Conservation (phyloP, 2,888 invertebrate genomes). For the Synanthedon tipuliformis region DNA sequence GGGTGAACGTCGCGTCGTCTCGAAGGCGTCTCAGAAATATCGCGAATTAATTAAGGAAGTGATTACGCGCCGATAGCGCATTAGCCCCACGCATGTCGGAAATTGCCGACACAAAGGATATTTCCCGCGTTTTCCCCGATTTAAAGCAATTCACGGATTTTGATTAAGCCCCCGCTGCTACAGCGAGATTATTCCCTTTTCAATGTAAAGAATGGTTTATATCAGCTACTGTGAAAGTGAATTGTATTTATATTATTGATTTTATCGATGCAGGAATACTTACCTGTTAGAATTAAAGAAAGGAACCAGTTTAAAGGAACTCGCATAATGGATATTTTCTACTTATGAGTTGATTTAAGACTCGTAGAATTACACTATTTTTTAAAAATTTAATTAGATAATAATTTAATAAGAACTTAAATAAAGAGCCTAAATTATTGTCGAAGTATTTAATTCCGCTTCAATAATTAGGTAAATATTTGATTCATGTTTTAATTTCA, state of each 20-base stretch:
- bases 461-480: no score
- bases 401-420: no score
- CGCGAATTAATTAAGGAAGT: conserved; percentile 69
- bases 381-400: no score
- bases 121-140: conserved; percentile 70
- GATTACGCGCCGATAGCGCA: conserved; percentile 66
- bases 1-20: conserved; percentile 10
- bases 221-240: conserved; percentile 66
- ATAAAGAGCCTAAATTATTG: no score
- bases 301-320: no score
- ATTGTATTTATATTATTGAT: conserved; percentile 63
- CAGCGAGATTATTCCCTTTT: conserved; percentile 68
- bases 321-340: no score
- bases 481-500: no score
- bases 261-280: conserved; percentile 16
- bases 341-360: no score
- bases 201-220: conserved; percentile 68
- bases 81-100: conserved; percentile 63
- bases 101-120: conserved; percentile 67
- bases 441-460: no score
- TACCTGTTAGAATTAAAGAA: no score
- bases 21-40: conserved; percentile 30
- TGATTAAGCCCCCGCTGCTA: conserved; percentile 68
- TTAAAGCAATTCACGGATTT: conserved; percentile 70
- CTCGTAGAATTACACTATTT: no score